Evolutionary conservation across 30 jellyfish, hydroid and myxozoan species (phyloP).

Genomic region (Calvadosia cruxmelitensis): DNA sequence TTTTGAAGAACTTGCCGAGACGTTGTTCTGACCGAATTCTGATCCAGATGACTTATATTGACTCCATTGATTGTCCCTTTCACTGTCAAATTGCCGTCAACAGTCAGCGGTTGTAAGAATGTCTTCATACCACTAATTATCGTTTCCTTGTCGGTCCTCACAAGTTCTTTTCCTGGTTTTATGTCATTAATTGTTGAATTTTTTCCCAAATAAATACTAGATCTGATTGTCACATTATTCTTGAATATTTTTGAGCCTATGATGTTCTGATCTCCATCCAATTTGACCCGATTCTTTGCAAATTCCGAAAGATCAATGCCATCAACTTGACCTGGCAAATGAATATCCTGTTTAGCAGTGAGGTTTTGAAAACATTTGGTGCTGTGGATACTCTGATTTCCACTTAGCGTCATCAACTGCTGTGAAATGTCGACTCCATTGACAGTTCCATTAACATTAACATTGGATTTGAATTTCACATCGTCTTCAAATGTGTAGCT

Average conservation of each 20-base stretch:
- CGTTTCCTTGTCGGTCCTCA: slow-evolving; percentile 19
- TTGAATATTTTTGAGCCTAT: slow-evolving; percentile 24
- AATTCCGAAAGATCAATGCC: slow-evolving; percentile 69
- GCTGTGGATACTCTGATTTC: slow-evolving; percentile 43
- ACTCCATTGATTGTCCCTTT: slow-evolving; percentile 49
- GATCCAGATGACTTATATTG: slow-evolving; percentile 17
- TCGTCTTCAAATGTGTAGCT: slow-evolving; percentile 15
- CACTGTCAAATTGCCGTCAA: slow-evolving; percentile 25
- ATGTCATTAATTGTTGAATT: slow-evolving; percentile 57
- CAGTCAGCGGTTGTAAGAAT: slow-evolving; percentile 23
- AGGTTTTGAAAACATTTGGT: slow-evolving; percentile 21
- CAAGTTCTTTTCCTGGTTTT: slow-evolving; percentile 39
- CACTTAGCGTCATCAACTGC: slow-evolving; percentile 25
- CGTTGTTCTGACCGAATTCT: slow-evolving; percentile 11
- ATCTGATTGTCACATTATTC: slow-evolving; percentile 11
- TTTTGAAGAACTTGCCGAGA: slow-evolving; percentile 16
- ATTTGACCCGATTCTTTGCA: slow-evolving; percentile 42
- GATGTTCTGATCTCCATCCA: slow-evolving; percentile 44
- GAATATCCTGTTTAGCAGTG: slow-evolving; percentile 11
- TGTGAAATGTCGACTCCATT: slow-evolving; percentile 23
- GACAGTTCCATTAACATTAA: slow-evolving; percentile 16
- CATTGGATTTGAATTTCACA: slow-evolving; percentile 13
- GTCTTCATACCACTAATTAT: slow-evolving; percentile 38
- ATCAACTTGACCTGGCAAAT: slow-evolving; percentile 49
- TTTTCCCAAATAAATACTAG: slow-evolving; percentile 13